Evolutionary conservation across 2,888 invertebrate species (phyloP).

Genomic region (Augochlorella aurata): DNA sequence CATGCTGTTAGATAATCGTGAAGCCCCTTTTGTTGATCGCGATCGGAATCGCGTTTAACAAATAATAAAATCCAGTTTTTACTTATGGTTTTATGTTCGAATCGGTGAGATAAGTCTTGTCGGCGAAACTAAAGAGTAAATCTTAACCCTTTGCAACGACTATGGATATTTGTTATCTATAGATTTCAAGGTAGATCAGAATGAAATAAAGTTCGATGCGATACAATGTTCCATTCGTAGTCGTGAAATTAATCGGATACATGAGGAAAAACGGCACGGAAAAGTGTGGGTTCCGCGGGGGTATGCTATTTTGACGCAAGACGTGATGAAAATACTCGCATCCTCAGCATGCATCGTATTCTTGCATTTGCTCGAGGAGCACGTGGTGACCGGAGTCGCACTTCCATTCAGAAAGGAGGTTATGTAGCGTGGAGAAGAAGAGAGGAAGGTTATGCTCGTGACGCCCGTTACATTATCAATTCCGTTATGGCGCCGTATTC

Average conservation of each 20-base stretch:
- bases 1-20: background rate
- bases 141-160: background rate
- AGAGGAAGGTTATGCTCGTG: constrained; percentile 73
- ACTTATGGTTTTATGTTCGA: background rate
- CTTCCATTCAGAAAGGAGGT: constrained; percentile 79
- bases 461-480: constrained; percentile 81
- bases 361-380: constrained; percentile 64
- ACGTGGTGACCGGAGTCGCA: constrained; percentile 70
- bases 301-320: background rate
- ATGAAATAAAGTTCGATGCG: background rate
- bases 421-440: constrained; percentile 69
- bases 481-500: constrained; percentile 80
- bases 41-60: background rate
- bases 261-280: background rate
- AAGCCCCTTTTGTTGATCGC: background rate
- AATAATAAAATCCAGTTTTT: rapidly evolving
- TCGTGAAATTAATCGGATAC: background rate
- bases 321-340: constrained; percentile 20
- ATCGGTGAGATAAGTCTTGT: background rate
- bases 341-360: constrained; percentile 41
- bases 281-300: too few species aligned
- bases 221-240: background rate
- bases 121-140: background rate
- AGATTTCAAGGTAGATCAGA: background rate
- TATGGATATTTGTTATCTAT: background rate